Evolutionary conservation across 2,888 invertebrate genomes (phyloP), one percentile per base, ranked within the genome.

Genomic region (Gymnocheta viridis): DNA sequence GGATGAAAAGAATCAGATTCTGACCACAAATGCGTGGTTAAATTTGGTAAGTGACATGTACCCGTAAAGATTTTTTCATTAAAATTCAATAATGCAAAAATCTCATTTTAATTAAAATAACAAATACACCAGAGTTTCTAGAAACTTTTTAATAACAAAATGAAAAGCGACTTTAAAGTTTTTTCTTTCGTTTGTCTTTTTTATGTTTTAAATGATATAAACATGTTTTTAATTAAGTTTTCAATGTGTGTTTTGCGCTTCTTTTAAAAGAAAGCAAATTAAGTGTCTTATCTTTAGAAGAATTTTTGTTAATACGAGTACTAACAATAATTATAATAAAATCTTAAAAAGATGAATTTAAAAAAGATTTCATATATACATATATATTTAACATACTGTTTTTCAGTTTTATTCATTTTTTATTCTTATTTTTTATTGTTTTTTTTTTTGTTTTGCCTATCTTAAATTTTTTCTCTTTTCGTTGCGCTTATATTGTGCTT

Each of bases 1-100:
- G 98, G 98, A 99, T 94, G 99, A 99, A 95, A 99, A 98, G 95
- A 98, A 98, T 94, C 98, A 98, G 95, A 98, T 98, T 94, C 96
- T 98, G 94, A 97, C 98, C 92, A 98, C 98, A 93, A 98, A 98
- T 94, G 96, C 98, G 93, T 98, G 98, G 98, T 95, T 98, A 92
- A 97, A 98, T 94, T 95, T 98, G 97, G 98, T 98, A 95, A 97
- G 98, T 97, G 94, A 94, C 92, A 92, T 92, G 92, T 92, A 92
- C 92, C 92, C 92, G 91, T 88, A 41, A 70, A 77, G 74, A 80
- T 76, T 70, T 64, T 69, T 72, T 35, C 66, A 62, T 77, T 29
- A 70, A 77, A 32, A 35, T 67, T 9, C 29, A 69, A 62, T 80
- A 82, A 58, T 72, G 70, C 22, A 78, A 82, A 62, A 81, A 82